phyloP scores from a whole-genome alignment of 2,113 vertebrate genomes.

The Daphoenositta chrysoptera region DNA sequence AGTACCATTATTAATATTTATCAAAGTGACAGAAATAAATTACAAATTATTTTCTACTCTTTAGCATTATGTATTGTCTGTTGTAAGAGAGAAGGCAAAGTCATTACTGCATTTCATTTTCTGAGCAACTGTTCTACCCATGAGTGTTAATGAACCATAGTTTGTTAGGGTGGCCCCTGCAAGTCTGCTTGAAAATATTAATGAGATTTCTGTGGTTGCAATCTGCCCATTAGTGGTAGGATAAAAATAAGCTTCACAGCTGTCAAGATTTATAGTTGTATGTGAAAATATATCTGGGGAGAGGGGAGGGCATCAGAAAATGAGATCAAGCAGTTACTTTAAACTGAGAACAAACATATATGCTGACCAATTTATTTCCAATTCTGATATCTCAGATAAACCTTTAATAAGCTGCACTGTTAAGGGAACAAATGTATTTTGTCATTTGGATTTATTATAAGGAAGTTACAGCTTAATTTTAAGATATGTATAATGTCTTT shows the following conservation, averaged over 20 bases:
- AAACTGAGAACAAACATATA: slow-evolving; percentile 17
- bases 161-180: slow-evolving; percentile 2
- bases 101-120: slow-evolving; percentile 4
- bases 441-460: slow-evolving; percentile 5
- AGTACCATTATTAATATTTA: not conserved
- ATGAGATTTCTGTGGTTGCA: not conserved
- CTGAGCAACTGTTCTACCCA: slow-evolving; percentile 28
- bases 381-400: slow-evolving; percentile 10
- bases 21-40: not conserved
- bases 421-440: slow-evolving; percentile 7
- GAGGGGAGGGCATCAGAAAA: not conserved
- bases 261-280: not conserved
- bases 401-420: not conserved
- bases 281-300: slow-evolving; percentile 34
- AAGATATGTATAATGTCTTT: not conserved
- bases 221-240: slow-evolving; percentile 17
- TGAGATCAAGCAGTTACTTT: slow-evolving; percentile 14
- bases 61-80: not conserved
- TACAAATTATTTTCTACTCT: not conserved
- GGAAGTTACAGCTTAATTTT: not conserved
- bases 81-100: not conserved
- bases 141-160: not conserved
- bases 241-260: not conserved
- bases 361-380: not conserved
- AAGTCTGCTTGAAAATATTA: slow-evolving; percentile 13